Percentiles rank a stretch among this genome's conserved stretches.
These are phyloP conservation scores for Drosophila villosipedis DNA, from an alignment of 2,888 invertebrate species.

Conservation along the genomic window DNA sequence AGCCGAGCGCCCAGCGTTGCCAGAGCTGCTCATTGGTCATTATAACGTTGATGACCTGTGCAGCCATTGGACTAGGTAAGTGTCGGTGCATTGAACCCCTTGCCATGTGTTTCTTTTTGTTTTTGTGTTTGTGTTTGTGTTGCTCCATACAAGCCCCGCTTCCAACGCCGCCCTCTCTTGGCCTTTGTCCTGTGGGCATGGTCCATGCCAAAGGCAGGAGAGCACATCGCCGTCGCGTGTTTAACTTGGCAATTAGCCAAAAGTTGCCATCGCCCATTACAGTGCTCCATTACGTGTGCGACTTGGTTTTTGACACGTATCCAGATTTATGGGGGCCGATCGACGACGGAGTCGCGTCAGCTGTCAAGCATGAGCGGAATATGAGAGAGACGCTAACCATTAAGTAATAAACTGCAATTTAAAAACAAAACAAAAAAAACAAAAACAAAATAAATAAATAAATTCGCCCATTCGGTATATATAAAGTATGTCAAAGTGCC, in stretches of 20 bases:
- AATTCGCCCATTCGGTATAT: constrained; percentile 40
- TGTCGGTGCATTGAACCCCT: constrained; percentile 58
- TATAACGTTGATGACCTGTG: constrained; percentile 93
- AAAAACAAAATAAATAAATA: constrained; percentile 19
- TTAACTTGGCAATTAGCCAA: constrained; percentile 75
- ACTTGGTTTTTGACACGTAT: constrained; percentile 57
- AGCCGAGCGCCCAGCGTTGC: constrained; percentile 85
- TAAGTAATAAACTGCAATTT: constrained; percentile 11
- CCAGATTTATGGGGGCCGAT: constrained; percentile 63
- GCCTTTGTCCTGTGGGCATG: constrained; percentile 22
- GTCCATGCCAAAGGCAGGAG: constrained; percentile 38
- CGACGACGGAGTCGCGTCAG: constrained; percentile 39
- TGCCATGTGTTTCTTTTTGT: not conserved
- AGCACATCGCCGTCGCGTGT: constrained; percentile 66
- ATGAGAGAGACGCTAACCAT: not conserved
- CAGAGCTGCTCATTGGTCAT: constrained; percentile 85
- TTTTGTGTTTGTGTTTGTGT: not conserved
- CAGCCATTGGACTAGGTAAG: constrained; percentile 92
- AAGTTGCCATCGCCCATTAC: constrained; percentile 32
- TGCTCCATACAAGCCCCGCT: not conserved
- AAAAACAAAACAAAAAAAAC: not conserved
- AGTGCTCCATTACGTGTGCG: constrained; percentile 51
- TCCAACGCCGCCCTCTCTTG: not conserved
- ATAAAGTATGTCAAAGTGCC: constrained; percentile 51
- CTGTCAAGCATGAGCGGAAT: constrained; percentile 34